A percentile compares a stretch with the other conserved stretches of the same genome.
phyloP scores from a whole-genome alignment of 2,888 invertebrate species.

The Heliothis peltigera region DNA sequence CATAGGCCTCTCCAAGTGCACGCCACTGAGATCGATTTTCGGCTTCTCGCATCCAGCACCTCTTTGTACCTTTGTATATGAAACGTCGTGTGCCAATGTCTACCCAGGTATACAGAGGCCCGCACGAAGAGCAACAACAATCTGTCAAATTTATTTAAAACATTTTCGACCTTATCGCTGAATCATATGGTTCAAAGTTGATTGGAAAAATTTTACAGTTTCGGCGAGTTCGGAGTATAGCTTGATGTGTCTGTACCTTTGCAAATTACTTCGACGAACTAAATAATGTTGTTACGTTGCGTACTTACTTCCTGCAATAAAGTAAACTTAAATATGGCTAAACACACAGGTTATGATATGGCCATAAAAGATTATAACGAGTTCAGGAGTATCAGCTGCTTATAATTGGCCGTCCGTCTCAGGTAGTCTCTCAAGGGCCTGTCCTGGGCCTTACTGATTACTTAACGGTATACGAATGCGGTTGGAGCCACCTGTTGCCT shows the following conservation, averaged over 20 bases:
- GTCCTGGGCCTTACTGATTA: slow-evolving; percentile 19
- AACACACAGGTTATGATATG: slow-evolving; percentile 5
- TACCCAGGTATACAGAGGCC: too few species aligned
- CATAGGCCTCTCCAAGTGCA: too few species aligned
- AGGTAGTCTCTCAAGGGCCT: slow-evolving; percentile 41
- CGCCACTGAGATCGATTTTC: too few species aligned
- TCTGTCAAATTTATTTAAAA: too few species aligned
- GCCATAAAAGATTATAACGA: slow-evolving; percentile 18
- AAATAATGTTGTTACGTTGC: not conserved
- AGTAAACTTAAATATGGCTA: slow-evolving; percentile 6
- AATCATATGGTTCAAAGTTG: too few species aligned
- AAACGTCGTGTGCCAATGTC: too few species aligned
- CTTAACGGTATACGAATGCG: slow-evolving; percentile 18
- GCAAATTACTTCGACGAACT: not conserved
- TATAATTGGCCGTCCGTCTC: slow-evolving; percentile 24
- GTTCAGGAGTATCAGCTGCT: slow-evolving; percentile 25
- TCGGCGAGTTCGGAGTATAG: too few species aligned
- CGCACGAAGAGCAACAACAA: too few species aligned
- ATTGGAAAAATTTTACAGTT: too few species aligned
- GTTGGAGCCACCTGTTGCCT: slow-evolving; percentile 19
- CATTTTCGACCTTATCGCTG: too few species aligned
- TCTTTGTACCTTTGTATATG: too few species aligned
- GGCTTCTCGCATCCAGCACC: too few species aligned
- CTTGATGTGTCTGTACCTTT: not conserved
- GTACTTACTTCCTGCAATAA: slow-evolving; percentile 8